Conservation (phyloP, 2,113 vertebrate genomes). For the Halcyon malimbica region DNA sequence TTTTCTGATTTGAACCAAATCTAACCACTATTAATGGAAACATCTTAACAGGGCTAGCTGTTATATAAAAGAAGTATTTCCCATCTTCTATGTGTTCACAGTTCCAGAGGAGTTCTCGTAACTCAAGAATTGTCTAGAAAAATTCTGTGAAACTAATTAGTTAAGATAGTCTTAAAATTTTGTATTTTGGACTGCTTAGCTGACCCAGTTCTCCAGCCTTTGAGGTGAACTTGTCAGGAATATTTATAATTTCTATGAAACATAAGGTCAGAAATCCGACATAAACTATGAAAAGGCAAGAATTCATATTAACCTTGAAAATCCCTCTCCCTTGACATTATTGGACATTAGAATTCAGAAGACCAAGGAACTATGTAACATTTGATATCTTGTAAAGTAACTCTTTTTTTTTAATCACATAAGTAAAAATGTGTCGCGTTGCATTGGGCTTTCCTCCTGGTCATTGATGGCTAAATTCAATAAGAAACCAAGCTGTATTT, state of each 20-base stretch:
- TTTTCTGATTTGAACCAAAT: neutral
- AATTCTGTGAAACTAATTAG: neutral
- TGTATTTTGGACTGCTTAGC: neutral
- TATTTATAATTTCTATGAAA: neutral
- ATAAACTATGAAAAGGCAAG: neutral
- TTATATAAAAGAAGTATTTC: neutral
- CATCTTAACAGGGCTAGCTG: neutral
- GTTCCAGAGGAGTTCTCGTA: neutral
- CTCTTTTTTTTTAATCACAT: neutral
- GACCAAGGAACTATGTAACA: neutral
- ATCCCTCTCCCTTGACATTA: neutral
- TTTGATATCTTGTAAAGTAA: neutral
- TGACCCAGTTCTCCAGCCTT: neutral
- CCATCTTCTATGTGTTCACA: neutral
- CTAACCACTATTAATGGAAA: neutral
- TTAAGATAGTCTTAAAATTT: neutral
- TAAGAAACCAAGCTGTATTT: neutral
- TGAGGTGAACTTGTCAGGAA: neutral
- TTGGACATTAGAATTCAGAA: neutral
- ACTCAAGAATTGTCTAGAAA: neutral
- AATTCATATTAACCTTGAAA: neutral
- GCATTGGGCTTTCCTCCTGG: neutral
- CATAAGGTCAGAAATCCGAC: neutral
- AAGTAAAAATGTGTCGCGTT: neutral
- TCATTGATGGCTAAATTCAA: neutral